Evolutionary conservation across 2,888 invertebrate species (phyloP).

Genomic region (Caenorhabditis afra): DNA sequence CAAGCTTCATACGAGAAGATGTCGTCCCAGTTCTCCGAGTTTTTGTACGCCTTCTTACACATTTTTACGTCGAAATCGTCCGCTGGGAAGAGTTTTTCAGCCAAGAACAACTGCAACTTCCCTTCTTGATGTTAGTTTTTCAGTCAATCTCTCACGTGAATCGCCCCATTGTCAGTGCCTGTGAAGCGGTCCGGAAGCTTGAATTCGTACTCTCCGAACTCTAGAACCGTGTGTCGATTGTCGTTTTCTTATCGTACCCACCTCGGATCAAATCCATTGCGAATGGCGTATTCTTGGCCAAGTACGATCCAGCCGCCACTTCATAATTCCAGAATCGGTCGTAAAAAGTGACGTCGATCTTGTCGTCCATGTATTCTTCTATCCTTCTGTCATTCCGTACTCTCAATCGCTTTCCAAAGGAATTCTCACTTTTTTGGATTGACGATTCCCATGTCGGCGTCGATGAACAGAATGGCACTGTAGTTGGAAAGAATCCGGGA

Average conservation of each 20-base stretch:
- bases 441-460: slow-evolving; percentile 65
- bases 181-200: slow-evolving; percentile 60
- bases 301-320: slow-evolving; percentile 54
- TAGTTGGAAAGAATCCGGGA: slow-evolving; percentile 39
- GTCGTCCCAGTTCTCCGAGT: slow-evolving; percentile 62
- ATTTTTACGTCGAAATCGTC: slow-evolving; percentile 21
- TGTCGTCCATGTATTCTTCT: slow-evolving; percentile 51
- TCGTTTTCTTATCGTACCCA: neutral
- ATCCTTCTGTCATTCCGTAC: slow-evolving; percentile 50
- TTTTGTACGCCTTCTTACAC: slow-evolving; percentile 44
- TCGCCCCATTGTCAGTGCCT: slow-evolving; percentile 66
- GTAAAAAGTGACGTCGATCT: slow-evolving; percentile 51
- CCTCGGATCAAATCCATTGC: slow-evolving; percentile 40
- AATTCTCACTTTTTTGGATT: slow-evolving; percentile 40
- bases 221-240: neutral
- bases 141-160: slow-evolving; percentile 54
- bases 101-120: slow-evolving; percentile 52
- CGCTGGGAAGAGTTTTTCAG: slow-evolving; percentile 47
- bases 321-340: slow-evolving; percentile 56
- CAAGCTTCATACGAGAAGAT: slow-evolving; percentile 70
- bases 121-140: too few relatives aligned
- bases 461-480: slow-evolving; percentile 58
- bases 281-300: slow-evolving; percentile 46
- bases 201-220: slow-evolving; percentile 48
- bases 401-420: neutral